Base-by-base conservation (phyloP, 2,113 vertebrate genomes). In the Trematomus loennbergii region DNA sequence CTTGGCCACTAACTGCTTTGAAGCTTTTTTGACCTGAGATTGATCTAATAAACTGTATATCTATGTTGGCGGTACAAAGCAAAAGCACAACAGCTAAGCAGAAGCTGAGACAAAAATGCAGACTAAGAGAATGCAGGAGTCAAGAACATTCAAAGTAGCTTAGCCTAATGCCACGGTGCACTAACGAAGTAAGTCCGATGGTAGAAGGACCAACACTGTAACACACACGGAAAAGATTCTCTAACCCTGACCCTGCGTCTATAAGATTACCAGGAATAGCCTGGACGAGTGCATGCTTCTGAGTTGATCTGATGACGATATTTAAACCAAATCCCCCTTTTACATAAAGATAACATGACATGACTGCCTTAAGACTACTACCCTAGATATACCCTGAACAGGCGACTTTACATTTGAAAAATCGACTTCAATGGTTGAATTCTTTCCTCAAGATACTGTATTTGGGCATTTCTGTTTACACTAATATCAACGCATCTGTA, bases 131-230 rank as follows among this genome's bases (percentile, higher is more conserved):
- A 79, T 36, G 25, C 55, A 75, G 55, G 72, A 88, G 79, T 86
- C 74, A 83, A 81, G 60, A 74, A 74, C 83, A 69, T 65, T 45
- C 22, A 82, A 79, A 88, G 68, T 59, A 72, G 83, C 79, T 88
- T 82, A 87, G 5, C 73, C 67, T 81, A 86, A 84, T 78, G 68
- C 55, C 45, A 20, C 64, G 58, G 63, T 64, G 36, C 67, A 60
- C 67, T 84, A 75, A 86, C 79, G 72, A 79, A 85, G 81, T 81
- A 72, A 78, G 61, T 62, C 60, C 58, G 55, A 16, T 12, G 25
- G 49, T 16, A 18, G 74, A 68, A 61, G 29, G 36, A 72, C 64
- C 48, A 66, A 60, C 18, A 48, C 50, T 45, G 72, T 63, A 84
- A 78, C 55, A 52, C 70, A 54, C 64, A 79, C 1, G 2, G 50